Percentiles rank a stretch among this genome's conserved stretches.
Evolutionary conservation across 2,113 vertebrate genomes (phyloP).

Genomic region (Upupa epops): DNA sequence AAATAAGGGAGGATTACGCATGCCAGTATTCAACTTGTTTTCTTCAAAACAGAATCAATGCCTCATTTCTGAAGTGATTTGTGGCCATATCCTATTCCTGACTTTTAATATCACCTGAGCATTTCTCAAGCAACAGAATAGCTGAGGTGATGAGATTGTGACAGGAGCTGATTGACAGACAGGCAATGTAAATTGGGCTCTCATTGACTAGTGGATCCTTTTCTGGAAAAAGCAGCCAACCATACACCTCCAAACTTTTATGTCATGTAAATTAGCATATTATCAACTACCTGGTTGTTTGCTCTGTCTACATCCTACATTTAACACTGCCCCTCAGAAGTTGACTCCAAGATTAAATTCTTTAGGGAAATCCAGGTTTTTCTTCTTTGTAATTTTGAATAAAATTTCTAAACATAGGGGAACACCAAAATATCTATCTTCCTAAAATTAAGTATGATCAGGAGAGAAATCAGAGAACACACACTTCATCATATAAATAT

Average conservation of each 20-base stretch:
- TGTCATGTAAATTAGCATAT: neutral
- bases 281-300: neutral
- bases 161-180: neutral
- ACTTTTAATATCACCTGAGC: neutral
- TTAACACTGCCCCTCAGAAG: neutral
- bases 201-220: neutral
- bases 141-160: neutral
- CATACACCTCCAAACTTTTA: neutral
- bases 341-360: neutral
- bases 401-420: rapidly evolving
- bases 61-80: neutral
- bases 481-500: neutral
- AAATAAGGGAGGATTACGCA: neutral
- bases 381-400: neutral
- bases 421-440: neutral
- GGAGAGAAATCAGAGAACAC: neutral
- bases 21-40: neutral
- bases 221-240: neutral
- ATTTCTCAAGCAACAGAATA: neutral
- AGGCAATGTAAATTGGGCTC: neutral
- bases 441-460: rapidly evolving
- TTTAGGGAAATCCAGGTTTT: neutral
- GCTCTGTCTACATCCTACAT: neutral
- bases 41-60: neutral
- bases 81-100: neutral